Evolutionary conservation across 2,888 invertebrate genomes (phyloP), one percentile per base, ranked within the genome.

Genomic region (Orthosia cruda): DNA sequence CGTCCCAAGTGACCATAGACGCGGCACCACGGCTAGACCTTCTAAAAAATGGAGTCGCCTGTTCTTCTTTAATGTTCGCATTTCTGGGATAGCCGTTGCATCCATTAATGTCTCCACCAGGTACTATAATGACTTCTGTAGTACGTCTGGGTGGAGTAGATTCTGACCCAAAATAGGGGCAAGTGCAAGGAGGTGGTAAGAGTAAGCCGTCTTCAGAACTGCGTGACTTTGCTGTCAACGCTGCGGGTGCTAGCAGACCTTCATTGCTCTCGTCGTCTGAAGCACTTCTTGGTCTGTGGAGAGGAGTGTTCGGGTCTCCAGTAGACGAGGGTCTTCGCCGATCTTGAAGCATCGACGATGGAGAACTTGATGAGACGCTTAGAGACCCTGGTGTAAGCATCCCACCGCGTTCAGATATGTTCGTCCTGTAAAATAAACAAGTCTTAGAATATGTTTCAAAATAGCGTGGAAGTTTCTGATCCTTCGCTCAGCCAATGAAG

Each of bases 1-100:
- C 97, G 74, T 98, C 98, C 98, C 98, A 98, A 16, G 98, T 98
- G 0, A 98, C 98, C 85, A 98, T 98, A 95, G 98, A 98, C 0
- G 98, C 97, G 16, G 98, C 98, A 7, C 98, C 97, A 76, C 97
- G 96, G 92, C 97, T 97, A 15, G 96, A 92, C 80, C 97, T 95
- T 79, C 96, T 95, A 52, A 97, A 97, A 26, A 97, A 97, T 0
- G 97, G 94, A 13, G 97, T 94, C 3, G 97, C 92, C 23, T 93
- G 92, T 59, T 95, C 96, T n/a, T 95, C 93, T 85, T 96, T 95
- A 78, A 93, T 71, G 55, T 94, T 93, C 0, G 95, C 92, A 71
- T 94, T 93, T 54, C 95, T 90, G 2, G 96, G 83, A 80, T 93
- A 96, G 0, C 96, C 96, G 61, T 95, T 94, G 72, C 95, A 95